Evolutionary conservation across 1,140 invertebrate species (phyloP).

Genomic region (Elysia chlorotica): DNA sequence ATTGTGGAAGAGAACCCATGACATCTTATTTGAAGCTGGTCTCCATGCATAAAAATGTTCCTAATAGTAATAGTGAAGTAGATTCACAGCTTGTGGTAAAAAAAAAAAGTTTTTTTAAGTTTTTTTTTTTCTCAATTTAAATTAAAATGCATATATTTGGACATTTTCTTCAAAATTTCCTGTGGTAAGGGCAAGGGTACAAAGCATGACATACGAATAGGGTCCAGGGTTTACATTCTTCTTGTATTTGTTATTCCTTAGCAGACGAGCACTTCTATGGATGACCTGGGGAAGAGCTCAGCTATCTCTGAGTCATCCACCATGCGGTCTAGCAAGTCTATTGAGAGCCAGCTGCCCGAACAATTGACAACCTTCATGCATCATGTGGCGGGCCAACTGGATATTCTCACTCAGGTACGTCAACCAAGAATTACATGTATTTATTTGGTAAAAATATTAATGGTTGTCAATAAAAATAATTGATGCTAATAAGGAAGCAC

Average conservation of each 20-base stretch:
- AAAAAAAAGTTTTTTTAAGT: too few species aligned
- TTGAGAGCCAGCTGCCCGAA: constrained; percentile 39
- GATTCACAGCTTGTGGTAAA: too few species aligned
- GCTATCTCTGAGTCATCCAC: background rate
- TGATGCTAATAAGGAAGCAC: background rate
- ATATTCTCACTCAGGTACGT: constrained; percentile 60
- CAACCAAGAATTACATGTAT: background rate
- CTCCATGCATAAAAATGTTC: too few species aligned
- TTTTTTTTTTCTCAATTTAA: too few species aligned
- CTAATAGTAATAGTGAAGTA: too few species aligned
- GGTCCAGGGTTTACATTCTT: constrained; percentile 1
- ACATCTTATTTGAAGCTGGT: too few species aligned
- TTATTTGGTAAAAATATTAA: too few species aligned
- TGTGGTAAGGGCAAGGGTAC: too few species aligned
- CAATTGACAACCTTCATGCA: constrained; percentile 57
- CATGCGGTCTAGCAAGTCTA: background rate
- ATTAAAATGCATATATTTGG: too few species aligned
- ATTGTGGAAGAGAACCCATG: too few species aligned
- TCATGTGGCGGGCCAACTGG: constrained; percentile 60
- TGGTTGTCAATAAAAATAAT: background rate
- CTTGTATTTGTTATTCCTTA: background rate
- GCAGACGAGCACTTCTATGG: background rate
- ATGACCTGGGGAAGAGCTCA: constrained; percentile 25
- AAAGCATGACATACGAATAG: constrained; percentile 9
- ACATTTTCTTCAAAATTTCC: too few species aligned